Percentiles rank a stretch among this genome's conserved stretches.
Evolutionary conservation across 2,888 invertebrate genomes (phyloP).

Genomic region (Andrena trimmerana): DNA sequence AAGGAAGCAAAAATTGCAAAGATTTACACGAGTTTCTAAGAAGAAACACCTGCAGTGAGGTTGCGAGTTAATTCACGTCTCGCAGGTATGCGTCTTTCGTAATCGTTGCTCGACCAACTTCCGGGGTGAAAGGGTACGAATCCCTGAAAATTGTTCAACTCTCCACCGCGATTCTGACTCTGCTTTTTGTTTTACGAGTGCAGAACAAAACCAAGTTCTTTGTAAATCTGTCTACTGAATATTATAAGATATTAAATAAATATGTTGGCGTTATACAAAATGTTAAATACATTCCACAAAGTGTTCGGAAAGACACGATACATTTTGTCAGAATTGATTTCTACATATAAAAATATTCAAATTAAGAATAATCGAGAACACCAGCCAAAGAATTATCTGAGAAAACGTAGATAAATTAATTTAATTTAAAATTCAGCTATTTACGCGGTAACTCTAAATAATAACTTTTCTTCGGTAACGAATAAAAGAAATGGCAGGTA

Average conservation of each 20-base stretch:
- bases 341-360: no score
- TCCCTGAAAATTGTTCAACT: conserved; percentile 42
- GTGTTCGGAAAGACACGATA: no score
- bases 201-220: not conserved
- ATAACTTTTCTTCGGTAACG: not conserved
- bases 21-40: not conserved
- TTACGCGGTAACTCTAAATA: not conserved
- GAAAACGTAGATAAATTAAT: no score
- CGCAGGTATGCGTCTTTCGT: conserved; percentile 45
- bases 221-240: not conserved
- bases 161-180: conserved; percentile 20
- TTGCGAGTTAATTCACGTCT: conserved; percentile 64
- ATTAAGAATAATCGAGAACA: no score
- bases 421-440: no score
- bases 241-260: no score
- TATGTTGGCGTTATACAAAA: no score
- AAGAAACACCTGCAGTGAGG: conserved; percentile 63
- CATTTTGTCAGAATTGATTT: no score
- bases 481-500: not conserved
- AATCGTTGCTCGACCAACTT: conserved; percentile 51
- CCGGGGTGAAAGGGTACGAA: conserved; percentile 45
- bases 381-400: no score
- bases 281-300: no score
- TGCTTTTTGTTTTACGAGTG: not conserved
- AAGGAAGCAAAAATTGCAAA: not conserved